Conservation (phyloP, 2,888 invertebrate genomes). For the Chelonus formosanus region DNA sequence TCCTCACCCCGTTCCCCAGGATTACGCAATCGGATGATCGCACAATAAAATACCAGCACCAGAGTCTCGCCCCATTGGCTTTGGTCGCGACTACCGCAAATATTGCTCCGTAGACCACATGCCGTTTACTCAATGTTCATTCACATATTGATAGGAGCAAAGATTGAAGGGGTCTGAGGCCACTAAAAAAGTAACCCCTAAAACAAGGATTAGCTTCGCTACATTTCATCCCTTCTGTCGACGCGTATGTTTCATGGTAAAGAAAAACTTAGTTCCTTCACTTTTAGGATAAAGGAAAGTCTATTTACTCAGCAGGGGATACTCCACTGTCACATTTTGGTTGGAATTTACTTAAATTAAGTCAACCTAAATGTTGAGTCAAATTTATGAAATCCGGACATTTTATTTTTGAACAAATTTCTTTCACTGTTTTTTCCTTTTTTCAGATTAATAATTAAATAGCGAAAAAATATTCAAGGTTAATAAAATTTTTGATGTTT, state of each 20-base stretch:
- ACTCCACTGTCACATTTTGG: conserved; percentile 12
- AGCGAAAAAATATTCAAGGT: no score
- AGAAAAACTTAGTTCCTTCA: conserved; percentile 19
- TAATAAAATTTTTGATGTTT: no score
- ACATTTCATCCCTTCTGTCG: conserved; percentile 64
- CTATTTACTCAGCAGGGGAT: conserved; percentile 26
- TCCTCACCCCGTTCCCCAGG: no score
- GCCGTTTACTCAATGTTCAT: conserved; percentile 28
- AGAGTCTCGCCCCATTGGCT: conserved; percentile 56
- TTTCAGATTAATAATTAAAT: no score
- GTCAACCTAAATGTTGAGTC: no score
- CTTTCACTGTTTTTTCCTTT: no score
- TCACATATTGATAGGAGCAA: conserved; percentile 1
- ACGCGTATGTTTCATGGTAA: conserved; percentile 54
- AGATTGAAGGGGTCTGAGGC: neutral
- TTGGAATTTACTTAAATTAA: neutral
- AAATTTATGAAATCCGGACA: no score
- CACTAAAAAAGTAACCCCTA: conserved; percentile 18
- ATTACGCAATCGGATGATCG: conserved; percentile 58
- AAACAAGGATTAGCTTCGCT: conserved; percentile 61
- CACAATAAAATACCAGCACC: conserved; percentile 59
- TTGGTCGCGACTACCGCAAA: conserved; percentile 19
- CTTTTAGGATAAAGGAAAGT: conserved; percentile 16
- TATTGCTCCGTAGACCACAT: conserved; percentile 39
- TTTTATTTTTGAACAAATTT: no score